Evolutionary conservation across 2,113 vertebrate species (phyloP).

Genomic region (Cyprinodon tularosa): DNA sequence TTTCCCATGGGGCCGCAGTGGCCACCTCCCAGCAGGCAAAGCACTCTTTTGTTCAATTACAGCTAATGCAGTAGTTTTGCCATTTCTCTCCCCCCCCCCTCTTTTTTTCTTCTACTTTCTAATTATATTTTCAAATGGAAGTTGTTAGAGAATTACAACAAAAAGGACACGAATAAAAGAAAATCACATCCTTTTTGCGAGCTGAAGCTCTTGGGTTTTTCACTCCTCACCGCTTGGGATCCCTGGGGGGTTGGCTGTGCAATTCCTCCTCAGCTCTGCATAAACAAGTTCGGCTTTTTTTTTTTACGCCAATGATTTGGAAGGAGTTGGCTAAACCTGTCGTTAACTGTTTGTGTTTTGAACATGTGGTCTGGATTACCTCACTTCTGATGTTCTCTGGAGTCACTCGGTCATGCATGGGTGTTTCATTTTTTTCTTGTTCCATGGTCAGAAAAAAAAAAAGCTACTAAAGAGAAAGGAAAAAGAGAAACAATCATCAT

Average conservation of each 20-base stretch:
- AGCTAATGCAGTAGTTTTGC: constrained; percentile 99
- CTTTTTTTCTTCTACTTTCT: constrained; percentile 71
- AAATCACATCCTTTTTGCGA: constrained; percentile 75
- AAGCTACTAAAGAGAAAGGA: constrained; percentile 33
- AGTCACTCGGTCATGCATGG: constrained; percentile 74
- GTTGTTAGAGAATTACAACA: constrained; percentile 90
- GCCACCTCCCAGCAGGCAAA: constrained; percentile 94
- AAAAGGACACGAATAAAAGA: constrained; percentile 77
- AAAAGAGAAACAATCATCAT: constrained; percentile 31
- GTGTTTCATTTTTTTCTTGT: constrained; percentile 71
- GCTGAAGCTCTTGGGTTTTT: constrained; percentile 84
- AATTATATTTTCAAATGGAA: constrained; percentile 99
- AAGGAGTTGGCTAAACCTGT: constrained; percentile 83
- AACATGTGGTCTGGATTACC: constrained; percentile 95
- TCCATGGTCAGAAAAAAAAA: constrained; percentile 46
- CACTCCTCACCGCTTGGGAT: constrained; percentile 84
- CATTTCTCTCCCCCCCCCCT: constrained; percentile 81
- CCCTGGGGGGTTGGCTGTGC: constrained; percentile 88
- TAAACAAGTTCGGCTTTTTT: constrained; percentile 87
- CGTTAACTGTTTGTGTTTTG: constrained; percentile 92
- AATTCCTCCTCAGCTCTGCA: constrained; percentile 91
- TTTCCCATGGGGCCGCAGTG: constrained; percentile 89
- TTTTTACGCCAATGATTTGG: constrained; percentile 86
- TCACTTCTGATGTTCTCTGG: constrained; percentile 82
- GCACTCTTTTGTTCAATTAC: constrained; percentile 99